Conservation (phyloP, 2,113 vertebrate species). For the Oxyura jamaicensis region DNA sequence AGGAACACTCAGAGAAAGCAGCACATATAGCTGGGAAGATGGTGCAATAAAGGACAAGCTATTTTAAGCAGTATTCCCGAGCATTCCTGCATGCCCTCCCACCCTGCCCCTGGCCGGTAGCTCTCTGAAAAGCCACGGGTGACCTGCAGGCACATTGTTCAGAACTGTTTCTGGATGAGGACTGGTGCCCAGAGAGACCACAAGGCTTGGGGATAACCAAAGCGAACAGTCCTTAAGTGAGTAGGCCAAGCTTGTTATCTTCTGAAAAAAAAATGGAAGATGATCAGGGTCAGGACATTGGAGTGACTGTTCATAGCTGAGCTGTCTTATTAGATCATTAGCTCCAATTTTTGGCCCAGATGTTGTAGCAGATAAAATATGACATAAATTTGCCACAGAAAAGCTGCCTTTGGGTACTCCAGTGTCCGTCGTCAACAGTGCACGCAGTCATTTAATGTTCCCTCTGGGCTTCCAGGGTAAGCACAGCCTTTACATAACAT, state of each 20-base stretch:
- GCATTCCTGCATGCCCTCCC: neutral
- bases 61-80: neutral
- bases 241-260: neutral
- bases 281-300: neutral
- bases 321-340: slow-evolving; percentile 26
- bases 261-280: neutral
- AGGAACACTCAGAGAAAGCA: fast-evolving
- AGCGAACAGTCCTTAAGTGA: neutral
- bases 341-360: slow-evolving; percentile 11
- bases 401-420: slow-evolving; percentile 21
- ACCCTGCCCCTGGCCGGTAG: no score
- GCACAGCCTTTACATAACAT: slow-evolving; percentile 27
- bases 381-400: slow-evolving; percentile 28
- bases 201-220: neutral
- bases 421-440: neutral
- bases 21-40: neutral
- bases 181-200: fast-evolving
- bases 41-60: neutral
- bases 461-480: slow-evolving; percentile 42
- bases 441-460: neutral
- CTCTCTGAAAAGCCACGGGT: neutral
- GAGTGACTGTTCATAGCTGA: slow-evolving; percentile 29
- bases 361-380: slow-evolving; percentile 38
- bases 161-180: neutral
- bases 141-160: neutral